Base-by-base conservation (phyloP, 1,140 invertebrate genomes). In the Heliothis subflexa region DNA sequence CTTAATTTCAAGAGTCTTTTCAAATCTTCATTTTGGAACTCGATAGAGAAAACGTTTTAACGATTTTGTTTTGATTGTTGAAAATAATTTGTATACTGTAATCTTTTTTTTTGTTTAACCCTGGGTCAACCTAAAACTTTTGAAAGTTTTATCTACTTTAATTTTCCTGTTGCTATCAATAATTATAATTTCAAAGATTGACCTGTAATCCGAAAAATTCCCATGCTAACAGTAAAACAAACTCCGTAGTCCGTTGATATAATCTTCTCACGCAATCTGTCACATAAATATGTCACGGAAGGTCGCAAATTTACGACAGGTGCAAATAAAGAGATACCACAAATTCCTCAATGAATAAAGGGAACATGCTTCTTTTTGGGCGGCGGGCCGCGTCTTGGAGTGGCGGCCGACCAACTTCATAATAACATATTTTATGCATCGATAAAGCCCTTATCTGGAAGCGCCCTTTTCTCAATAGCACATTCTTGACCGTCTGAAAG, bases 371-470 rank as follows among this genome's bases (percentile, higher is more conserved):
- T 75, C 78, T 86, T 87, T 89, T 85, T 84, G 73, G 71, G 55
- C 54, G 33, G 61, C 78, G 76, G 72, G 25, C 52, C 77, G 73
- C 76, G 74, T 76, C 79, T 81, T 81, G 81, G 77, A 82, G 75
- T 73, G 79, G 80, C 80, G 81, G 83, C 81, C 79, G 78, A 85
- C 85, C 83, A 88, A 91, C 85, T 92, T 92, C 88, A 91, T 91
- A 89, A 91, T 89, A 92, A 88, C 87, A 89, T 88, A 89, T 88
- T 93, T 93, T 90, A 90, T 91, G 88, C 89, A 90, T 85, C 91
- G 88, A 89, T 93, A 91, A 90, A 91, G 86, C 84, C 80, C 86
- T 91, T 90, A 91, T 91, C 90, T 88, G 77, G 21, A 85, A 89
- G 86, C 86, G 87, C 87, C 89, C 88, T 92, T 90, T 89, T 89